Evolutionary conservation across 2,888 invertebrate genomes (phyloP).

Genomic region (Thecophora atra): DNA sequence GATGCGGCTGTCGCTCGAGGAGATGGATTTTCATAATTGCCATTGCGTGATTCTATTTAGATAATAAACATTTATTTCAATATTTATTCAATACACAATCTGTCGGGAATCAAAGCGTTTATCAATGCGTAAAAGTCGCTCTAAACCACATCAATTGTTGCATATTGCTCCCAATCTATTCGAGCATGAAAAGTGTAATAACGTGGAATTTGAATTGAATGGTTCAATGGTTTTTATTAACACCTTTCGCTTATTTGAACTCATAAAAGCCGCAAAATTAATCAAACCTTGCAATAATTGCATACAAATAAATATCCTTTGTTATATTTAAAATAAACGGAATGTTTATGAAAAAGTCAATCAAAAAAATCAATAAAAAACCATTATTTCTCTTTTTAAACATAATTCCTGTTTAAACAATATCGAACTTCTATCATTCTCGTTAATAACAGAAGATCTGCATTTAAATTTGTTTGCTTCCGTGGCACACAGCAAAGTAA

Average conservation of each 20-base stretch:
- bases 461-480: slow-evolving; percentile 1
- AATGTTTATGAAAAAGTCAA: too few relatives aligned
- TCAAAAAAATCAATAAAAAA: too few relatives aligned
- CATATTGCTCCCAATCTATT: not conserved
- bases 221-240: not conserved
- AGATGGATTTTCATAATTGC: not conserved
- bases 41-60: not conserved
- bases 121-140: too few relatives aligned
- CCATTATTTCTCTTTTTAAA: too few relatives aligned
- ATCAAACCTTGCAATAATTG: too few relatives aligned
- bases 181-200: not conserved
- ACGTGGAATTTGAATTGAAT: not conserved
- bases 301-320: too few relatives aligned
- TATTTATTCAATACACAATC: not conserved
- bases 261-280: not conserved
- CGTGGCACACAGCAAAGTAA: not conserved
- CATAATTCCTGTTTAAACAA: too few relatives aligned
- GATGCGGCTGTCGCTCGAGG: not conserved
- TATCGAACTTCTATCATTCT: too few relatives aligned
- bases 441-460: not conserved
- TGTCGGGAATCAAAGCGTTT: too few relatives aligned
- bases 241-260: not conserved
- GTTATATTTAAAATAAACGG: too few relatives aligned
- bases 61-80: not conserved
- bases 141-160: too few relatives aligned